Conservation (phyloP, 2,113 vertebrate species). For the Nanorana parkeri region DNA sequence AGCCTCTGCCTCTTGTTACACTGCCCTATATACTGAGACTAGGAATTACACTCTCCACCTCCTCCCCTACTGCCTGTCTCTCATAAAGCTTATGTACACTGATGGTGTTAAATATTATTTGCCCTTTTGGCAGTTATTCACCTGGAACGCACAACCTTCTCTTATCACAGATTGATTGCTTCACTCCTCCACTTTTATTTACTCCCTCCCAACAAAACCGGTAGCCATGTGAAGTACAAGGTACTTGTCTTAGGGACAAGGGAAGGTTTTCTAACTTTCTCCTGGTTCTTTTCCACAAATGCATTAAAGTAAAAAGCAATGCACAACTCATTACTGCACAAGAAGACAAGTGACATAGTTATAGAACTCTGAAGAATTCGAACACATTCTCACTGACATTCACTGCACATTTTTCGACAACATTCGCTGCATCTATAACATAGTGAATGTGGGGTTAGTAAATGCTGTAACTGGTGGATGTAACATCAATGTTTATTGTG, state of each 20-base stretch:
- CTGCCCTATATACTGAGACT: conserved; percentile 55
- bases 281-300: no score
- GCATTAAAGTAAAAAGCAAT: no score
- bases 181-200: conserved; percentile 43
- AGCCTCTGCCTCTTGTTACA: conserved; percentile 45
- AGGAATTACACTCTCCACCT: conserved; percentile 33
- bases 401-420: no score
- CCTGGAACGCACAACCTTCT: conserved; percentile 31
- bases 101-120: conserved; percentile 35
- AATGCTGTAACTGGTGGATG: no score
- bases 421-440: no score
- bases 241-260: conserved; percentile 8
- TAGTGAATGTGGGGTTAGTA: no score
- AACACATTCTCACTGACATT: no score
- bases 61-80: conserved; percentile 40
- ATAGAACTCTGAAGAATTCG: no score
- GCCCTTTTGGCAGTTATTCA: conserved; percentile 42
- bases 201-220: conserved; percentile 33
- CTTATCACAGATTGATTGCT: conserved; percentile 48
- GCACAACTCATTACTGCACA: no score
- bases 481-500: no score
- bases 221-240: conserved; percentile 48
- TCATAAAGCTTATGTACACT: conserved; percentile 31
- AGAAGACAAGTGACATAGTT: no score
- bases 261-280: background rate